Conservation (phyloP, 2,797 vertebrate species). For the Lemur catta region DNA sequence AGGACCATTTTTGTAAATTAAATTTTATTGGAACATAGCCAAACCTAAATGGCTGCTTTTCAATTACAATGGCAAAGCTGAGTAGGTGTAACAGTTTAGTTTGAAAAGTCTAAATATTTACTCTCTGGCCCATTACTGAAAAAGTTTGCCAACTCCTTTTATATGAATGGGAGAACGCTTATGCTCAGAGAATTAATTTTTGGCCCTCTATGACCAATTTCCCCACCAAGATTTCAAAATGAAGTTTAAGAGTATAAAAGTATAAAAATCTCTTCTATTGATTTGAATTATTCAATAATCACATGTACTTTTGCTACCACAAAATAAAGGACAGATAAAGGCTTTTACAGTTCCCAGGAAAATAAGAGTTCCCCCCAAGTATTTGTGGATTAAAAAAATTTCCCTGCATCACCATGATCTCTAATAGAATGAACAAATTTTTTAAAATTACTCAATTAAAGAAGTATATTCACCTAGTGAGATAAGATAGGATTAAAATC, state of each 20-base stretch:
- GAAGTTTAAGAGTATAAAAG: background rate
- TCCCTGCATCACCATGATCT: background rate
- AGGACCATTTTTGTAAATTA: background rate
- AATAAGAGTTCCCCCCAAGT: background rate
- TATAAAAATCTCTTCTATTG: background rate
- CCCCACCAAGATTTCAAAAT: conserved; percentile 50
- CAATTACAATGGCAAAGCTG: background rate
- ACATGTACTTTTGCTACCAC: background rate
- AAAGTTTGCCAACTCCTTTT: background rate
- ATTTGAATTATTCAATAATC: background rate
- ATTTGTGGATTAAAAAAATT: background rate
- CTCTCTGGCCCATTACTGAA: background rate
- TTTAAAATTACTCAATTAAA: conserved; percentile 10
- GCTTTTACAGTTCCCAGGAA: background rate
- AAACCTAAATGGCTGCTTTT: background rate
- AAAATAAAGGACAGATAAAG: conserved; percentile 25
- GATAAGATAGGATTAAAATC: background rate
- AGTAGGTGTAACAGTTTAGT: background rate
- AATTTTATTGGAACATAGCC: background rate
- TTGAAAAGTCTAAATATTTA: background rate
- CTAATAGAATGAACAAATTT: background rate
- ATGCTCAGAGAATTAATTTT: background rate
- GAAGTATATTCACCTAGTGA: background rate
- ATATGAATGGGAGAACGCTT: background rate
- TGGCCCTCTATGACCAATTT: background rate